Evolutionary conservation across 2,888 invertebrate genomes (phyloP), one percentile per base, ranked within the genome.

Genomic region (Capitulum mitella): DNA sequence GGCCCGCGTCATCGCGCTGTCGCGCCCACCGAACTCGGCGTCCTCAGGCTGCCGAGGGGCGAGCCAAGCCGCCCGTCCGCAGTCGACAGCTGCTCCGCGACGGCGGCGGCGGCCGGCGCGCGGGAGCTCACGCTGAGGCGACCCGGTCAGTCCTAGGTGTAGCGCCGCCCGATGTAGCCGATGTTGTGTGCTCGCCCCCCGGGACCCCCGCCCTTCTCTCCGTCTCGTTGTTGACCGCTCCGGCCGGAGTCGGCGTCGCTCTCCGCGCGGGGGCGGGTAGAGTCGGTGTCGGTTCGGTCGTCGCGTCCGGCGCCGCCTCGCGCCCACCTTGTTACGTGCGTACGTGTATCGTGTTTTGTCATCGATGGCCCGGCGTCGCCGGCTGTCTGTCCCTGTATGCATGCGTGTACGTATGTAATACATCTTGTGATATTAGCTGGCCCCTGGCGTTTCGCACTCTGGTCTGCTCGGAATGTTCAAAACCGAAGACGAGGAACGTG

Each of bases 321-420:
- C 26, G 29, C 0, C 64, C n/a, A 64, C 64, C 64, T 64, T 64
- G 64, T 64, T 64, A 64, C 64, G 64, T 64, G 34, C 32, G 6
- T 64, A 2, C 16, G 14, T 64, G 64, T 64, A 64, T 64, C 64
- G 32, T 64, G 64, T 64, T 64, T 64, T 64, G 64, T 64, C 58
- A 29, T 58, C 29, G 58, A 58, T 29, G 5, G 32, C 0, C 64
- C 34, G 34, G 16, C 6, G 29, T 32, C 32, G 64, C 34, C 6
- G 34, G n/a, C n/a, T n/a, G 32, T 6, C 64, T 16, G 10, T 64
- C 16, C 16, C 34, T 40, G 70, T 70, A 29, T 70, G 29, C 34
- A 70, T 40, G 70, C 70, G 34, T 70, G 37, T 70, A 1, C 22
- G 64, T 64, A 70, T 70, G 70, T 70, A 70, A 70, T 70, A 70